Percentiles rank a stretch among this genome's conserved stretches.
Evolutionary conservation across 1,140 invertebrate genomes (phyloP).

Genomic region (Carposina sasakii): DNA sequence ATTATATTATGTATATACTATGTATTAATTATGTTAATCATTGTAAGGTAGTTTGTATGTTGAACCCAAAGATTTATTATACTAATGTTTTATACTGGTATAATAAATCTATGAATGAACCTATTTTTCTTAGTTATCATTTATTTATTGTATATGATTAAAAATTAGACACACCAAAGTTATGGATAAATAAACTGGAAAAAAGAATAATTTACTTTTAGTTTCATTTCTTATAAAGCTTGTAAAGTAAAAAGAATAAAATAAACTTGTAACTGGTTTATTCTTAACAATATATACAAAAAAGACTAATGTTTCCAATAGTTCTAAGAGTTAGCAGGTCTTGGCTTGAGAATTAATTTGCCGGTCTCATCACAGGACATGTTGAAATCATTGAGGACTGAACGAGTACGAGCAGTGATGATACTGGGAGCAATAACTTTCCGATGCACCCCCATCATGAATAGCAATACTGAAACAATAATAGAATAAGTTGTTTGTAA

Average conservation of each 20-base stretch:
- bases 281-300: not conserved
- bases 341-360: conserved; percentile 89
- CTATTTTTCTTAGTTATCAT: conserved; percentile 53
- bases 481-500: conserved; percentile 2
- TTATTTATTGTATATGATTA: conserved; percentile 69
- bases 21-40: too few relatives aligned
- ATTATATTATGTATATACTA: too few relatives aligned
- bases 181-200: conserved; percentile 61
- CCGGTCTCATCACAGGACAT: conserved; percentile 98
- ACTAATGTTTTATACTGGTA: too few relatives aligned
- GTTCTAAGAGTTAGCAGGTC: conserved; percentile 75
- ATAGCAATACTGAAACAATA: conserved; percentile 84
- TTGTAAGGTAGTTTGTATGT: conserved; percentile 34
- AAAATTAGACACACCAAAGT: conserved; percentile 70
- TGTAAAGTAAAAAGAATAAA: not conserved
- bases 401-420: conserved; percentile 90
- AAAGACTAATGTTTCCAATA: too few relatives aligned
- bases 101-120: too few relatives aligned
- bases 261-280: not conserved
- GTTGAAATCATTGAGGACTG: conserved; percentile 94
- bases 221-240: too few relatives aligned
- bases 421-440: conserved; percentile 97
- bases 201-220: conserved; percentile 27
- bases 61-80: too few relatives aligned
- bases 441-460: conserved; percentile 94